Conservation (phyloP, 1,140 invertebrate species). For the Holotrichia oblita region DNA sequence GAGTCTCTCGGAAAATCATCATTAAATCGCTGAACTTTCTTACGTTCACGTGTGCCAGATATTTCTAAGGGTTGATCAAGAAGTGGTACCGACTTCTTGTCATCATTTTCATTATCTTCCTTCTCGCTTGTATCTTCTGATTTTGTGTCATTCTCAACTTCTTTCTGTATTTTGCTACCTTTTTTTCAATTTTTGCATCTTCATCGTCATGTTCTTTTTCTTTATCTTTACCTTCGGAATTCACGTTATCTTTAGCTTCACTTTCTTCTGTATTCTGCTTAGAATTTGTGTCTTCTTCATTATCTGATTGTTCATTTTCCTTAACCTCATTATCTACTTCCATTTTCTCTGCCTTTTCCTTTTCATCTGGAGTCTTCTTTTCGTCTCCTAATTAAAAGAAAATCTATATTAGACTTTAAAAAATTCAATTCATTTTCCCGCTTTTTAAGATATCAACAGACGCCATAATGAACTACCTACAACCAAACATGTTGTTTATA, state of each 20-base stretch:
- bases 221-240: constrained; percentile 56
- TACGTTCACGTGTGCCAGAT: constrained; percentile 53
- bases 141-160: constrained; percentile 57
- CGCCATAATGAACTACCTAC: constrained; percentile 58
- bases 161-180: constrained; percentile 46
- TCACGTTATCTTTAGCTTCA: constrained; percentile 42
- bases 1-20: constrained; percentile 61
- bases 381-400: constrained; percentile 50
- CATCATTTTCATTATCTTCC: constrained; percentile 61
- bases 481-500: constrained; percentile 56
- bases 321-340: constrained; percentile 48
- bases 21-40: constrained; percentile 54
- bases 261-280: constrained; percentile 48
- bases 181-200: constrained; percentile 42
- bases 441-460: constrained; percentile 61
- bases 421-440: constrained; percentile 56
- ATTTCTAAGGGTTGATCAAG: constrained; percentile 58
- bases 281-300: constrained; percentile 46
- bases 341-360: constrained; percentile 52
- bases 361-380: constrained; percentile 52
- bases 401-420: constrained; percentile 6
- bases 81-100: constrained; percentile 59
- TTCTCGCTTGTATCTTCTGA: constrained; percentile 62
- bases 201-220: constrained; percentile 54
- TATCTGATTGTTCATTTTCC: constrained; percentile 46